These are phyloP conservation scores for Caenorhabditis imperialis DNA, from an alignment of 2,888 invertebrate species.

Conservation along the genomic window DNA sequence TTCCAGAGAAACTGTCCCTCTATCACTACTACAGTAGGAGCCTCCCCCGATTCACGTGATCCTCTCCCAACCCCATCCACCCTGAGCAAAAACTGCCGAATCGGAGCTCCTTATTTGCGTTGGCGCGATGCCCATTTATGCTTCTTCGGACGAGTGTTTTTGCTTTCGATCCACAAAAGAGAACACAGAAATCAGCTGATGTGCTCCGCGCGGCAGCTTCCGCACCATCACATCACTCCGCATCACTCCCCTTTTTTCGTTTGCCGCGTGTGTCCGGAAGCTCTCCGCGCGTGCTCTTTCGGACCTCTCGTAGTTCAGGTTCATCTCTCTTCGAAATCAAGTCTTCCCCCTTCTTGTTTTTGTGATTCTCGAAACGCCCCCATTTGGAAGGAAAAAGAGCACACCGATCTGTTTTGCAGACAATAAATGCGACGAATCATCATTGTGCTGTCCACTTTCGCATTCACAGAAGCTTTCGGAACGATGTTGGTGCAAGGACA, in stretches of 20 bases:
- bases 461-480: conserved; percentile 51
- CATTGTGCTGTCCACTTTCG: conserved; percentile 53
- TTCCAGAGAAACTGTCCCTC: neutral
- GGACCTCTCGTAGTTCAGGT: conserved; percentile 38
- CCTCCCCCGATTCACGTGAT: conserved; percentile 33
- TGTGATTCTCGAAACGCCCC: neutral
- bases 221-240: conserved; percentile 47
- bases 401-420: neutral
- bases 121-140: conserved; percentile 51
- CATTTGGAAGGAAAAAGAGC: neutral
- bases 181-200: conserved; percentile 36
- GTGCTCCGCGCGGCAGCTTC: conserved; percentile 4
- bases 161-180: conserved; percentile 1
- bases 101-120: conserved; percentile 42
- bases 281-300: conserved; percentile 47
- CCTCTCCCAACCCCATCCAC: conserved; percentile 14
- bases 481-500: conserved; percentile 63
- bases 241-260: conserved; percentile 32
- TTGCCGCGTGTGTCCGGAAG: conserved; percentile 10
- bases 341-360: conserved; percentile 12
- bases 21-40: conserved; percentile 1
- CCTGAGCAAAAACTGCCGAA: conserved; percentile 36
- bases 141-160: conserved; percentile 22
- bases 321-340: conserved; percentile 17
- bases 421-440: conserved; percentile 46